phyloP scores from a whole-genome alignment of 2,797 vertebrate species.

The Limosa lapponica region DNA sequence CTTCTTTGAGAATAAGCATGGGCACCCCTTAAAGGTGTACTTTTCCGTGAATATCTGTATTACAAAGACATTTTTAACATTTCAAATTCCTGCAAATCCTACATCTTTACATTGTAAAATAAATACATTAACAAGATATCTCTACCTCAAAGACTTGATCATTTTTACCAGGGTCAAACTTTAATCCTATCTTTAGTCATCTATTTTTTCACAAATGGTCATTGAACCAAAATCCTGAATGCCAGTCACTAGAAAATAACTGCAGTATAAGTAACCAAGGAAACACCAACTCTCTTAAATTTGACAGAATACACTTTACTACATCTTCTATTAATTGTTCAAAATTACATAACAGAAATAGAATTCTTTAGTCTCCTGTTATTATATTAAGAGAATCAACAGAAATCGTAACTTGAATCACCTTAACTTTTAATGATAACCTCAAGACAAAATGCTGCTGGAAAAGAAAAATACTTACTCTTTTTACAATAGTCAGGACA shows the following conservation, averaged over 20 bases:
- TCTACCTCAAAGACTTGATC: neutral
- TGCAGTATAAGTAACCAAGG: neutral
- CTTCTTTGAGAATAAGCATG: neutral
- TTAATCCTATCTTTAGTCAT: neutral
- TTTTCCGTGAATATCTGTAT: neutral
- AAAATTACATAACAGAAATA: neutral
- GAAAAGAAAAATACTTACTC: conserved; percentile 76
- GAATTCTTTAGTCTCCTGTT: neutral
- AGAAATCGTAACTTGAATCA: neutral
- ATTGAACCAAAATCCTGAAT: neutral
- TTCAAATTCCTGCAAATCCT: neutral
- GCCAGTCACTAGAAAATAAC: neutral
- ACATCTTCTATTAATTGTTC: neutral
- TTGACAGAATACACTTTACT: neutral
- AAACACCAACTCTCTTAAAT: neutral
- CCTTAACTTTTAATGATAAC: neutral
- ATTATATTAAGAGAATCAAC: neutral
- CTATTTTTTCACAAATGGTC: neutral
- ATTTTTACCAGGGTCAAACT: neutral
- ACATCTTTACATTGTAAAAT: neutral
- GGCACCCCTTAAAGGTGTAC: neutral
- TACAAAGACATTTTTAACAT: neutral
- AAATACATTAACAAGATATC: neutral
- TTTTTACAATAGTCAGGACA: conserved; percentile 88
- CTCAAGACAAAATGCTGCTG: neutral